Conservation (phyloP, 2,797 vertebrate species). For the Megalops cyprinoides region DNA sequence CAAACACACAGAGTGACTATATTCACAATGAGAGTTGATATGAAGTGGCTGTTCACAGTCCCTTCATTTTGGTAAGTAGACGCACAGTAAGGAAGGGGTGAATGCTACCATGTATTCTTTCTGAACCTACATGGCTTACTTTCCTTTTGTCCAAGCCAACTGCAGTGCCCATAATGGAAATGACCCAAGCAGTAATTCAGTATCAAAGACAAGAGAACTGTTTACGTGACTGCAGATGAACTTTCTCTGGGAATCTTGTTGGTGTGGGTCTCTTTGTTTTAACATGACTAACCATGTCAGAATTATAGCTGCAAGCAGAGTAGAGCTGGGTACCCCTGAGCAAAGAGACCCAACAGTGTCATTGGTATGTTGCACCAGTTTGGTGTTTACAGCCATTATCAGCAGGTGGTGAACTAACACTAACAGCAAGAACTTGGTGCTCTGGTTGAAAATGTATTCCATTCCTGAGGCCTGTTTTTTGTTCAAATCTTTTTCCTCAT, state of each 20-base stretch:
- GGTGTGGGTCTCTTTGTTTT: not conserved
- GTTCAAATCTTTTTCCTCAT: not conserved
- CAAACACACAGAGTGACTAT: not conserved
- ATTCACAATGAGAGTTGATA: constrained; percentile 33
- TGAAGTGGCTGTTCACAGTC: constrained; percentile 22
- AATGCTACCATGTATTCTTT: not conserved
- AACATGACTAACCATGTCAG: constrained; percentile 10
- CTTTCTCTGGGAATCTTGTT: not conserved
- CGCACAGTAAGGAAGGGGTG: not conserved
- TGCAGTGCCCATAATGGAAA: not conserved
- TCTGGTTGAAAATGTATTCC: not conserved
- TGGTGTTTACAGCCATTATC: not conserved
- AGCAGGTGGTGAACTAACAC: constrained; percentile 17
- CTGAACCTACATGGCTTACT: not conserved
- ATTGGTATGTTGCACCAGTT: not conserved
- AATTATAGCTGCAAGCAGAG: not conserved
- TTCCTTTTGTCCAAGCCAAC: not conserved
- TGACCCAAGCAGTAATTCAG: not conserved
- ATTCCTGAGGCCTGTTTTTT: not conserved
- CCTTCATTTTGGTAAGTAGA: constrained; percentile 26
- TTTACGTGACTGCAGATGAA: not conserved
- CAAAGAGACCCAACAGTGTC: too few species aligned
- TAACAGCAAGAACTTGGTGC: not conserved
- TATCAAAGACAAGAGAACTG: not conserved
- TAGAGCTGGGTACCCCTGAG: not conserved